These are phyloP conservation scores for Elephas maximus DNA, from an alignment of 2,113 vertebrate genomes.

Conservation along the genomic window DNA sequence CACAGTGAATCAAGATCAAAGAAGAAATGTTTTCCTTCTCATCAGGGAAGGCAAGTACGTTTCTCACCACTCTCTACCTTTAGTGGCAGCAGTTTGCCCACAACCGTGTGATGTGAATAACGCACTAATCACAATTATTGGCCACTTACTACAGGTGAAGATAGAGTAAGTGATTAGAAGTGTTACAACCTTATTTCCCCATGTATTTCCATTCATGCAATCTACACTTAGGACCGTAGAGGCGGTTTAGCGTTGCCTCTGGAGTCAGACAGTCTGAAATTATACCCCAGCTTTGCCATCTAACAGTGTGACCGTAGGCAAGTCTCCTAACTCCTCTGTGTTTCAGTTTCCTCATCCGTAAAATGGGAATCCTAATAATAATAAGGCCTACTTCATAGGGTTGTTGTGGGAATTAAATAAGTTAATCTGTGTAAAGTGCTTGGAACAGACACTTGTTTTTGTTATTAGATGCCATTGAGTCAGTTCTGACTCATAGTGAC, in stretches of 20 bases:
- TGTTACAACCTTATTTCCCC: background rate
- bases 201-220: background rate
- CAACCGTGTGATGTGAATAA: constrained; percentile 22
- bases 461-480: no score
- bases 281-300: background rate
- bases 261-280: background rate
- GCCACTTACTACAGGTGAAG: constrained; percentile 14
- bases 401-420: constrained; percentile 22
- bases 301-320: background rate
- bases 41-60: background rate
- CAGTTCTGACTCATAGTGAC: no score
- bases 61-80: constrained; percentile 27
- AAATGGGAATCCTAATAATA: background rate
- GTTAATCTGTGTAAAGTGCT: background rate
- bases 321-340: background rate
- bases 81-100: background rate
- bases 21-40: constrained; percentile 5
- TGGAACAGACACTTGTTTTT: background rate
- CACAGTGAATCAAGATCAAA: background rate
- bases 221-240: background rate
- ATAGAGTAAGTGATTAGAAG: background rate
- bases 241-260: background rate
- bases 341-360: background rate
- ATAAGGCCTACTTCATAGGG: background rate
- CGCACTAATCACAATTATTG: constrained; percentile 3